phyloP scores from a whole-genome alignment of 2,888 invertebrate species.

The Melinaea menophilus region DNA sequence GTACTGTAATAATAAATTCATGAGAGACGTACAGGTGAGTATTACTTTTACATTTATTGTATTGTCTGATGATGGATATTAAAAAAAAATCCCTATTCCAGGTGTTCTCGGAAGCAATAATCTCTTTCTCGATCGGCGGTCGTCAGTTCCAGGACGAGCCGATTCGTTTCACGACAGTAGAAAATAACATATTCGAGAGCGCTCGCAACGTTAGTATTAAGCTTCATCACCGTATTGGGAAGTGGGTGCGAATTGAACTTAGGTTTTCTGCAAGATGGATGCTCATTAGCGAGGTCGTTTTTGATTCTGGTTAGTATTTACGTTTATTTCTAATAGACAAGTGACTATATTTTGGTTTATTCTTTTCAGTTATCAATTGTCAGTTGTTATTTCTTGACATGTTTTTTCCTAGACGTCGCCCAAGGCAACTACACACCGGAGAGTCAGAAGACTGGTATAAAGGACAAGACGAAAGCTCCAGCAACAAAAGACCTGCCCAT shows the following conservation, averaged over 20 bases:
- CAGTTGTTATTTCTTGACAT: neutral
- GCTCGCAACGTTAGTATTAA: constrained; percentile 90
- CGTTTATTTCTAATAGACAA: no score
- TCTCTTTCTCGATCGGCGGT: constrained; percentile 90
- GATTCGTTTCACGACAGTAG: constrained; percentile 83
- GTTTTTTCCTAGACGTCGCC: constrained; percentile 71
- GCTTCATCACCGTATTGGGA: constrained; percentile 88
- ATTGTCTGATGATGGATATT: neutral
- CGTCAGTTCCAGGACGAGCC: constrained; percentile 87
- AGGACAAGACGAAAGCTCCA: constrained; percentile 69
- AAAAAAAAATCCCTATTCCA: constrained; percentile 46
- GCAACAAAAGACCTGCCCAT: constrained; percentile 80
- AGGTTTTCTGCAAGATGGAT: constrained; percentile 91
- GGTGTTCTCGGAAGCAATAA: constrained; percentile 88
- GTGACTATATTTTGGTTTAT: no score
- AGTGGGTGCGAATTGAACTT: constrained; percentile 87
- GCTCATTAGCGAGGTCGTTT: constrained; percentile 92
- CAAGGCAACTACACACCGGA: constrained; percentile 87
- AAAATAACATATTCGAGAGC: constrained; percentile 87
- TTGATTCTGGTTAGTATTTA: constrained; percentile 83
- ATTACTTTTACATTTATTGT: no score
- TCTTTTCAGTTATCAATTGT: no score
- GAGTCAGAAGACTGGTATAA: constrained; percentile 74
- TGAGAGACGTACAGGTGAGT: constrained; percentile 87
- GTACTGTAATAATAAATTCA: constrained; percentile 91